These are phyloP conservation scores for Abrostola tripartita DNA, from an alignment of 2,888 invertebrate species.

Conservation along the genomic window DNA sequence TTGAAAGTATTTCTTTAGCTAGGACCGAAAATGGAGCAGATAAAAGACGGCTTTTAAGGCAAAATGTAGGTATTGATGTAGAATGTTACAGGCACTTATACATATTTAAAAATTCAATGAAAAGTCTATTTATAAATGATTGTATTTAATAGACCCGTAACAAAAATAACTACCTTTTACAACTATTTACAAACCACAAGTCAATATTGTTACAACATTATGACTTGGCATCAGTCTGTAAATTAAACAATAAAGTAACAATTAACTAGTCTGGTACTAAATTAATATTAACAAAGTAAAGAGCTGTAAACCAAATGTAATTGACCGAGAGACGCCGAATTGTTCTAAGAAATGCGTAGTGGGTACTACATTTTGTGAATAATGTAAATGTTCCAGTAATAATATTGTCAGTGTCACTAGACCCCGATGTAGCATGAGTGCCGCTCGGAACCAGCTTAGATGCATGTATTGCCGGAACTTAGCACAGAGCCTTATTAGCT, in stretches of 20 bases:
- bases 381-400: background rate
- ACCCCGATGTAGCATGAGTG: too few relatives aligned
- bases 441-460: too few relatives aligned
- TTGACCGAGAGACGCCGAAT: constrained; percentile 24
- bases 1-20: background rate
- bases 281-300: constrained; percentile 40
- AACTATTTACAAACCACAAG: constrained; percentile 15
- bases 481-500: too few relatives aligned
- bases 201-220: constrained; percentile 24
- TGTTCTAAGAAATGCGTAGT: constrained; percentile 26
- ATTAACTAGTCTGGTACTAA: constrained; percentile 34
- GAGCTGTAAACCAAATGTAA: constrained; percentile 22
- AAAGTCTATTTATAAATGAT: too few relatives aligned
- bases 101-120: too few relatives aligned
- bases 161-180: background rate
- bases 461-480: too few relatives aligned
- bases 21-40: too few relatives aligned
- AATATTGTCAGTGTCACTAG: background rate
- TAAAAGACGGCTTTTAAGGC: too few relatives aligned
- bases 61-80: too few relatives aligned
- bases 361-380: background rate
- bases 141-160: too few relatives aligned
- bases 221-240: constrained; percentile 27
- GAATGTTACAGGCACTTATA: too few relatives aligned
- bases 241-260: constrained; percentile 38